Evolutionary conservation across 2,797 vertebrate genomes (phyloP), one percentile per base, ranked within the genome.

Genomic region (Synanceia verrucosa): DNA sequence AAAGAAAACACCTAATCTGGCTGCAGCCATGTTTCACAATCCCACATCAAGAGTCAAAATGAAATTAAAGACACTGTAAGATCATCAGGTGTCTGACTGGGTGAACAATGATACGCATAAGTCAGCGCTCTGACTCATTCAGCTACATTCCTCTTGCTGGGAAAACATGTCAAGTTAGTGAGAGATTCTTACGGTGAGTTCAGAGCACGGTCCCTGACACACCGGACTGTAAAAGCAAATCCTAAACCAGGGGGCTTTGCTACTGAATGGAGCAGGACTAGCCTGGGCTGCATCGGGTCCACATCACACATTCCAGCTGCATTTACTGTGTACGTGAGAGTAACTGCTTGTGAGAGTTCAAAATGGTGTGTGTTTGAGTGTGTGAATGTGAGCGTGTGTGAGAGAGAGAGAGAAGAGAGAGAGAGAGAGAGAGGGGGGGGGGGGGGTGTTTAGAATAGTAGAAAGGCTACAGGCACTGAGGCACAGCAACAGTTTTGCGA

Each of bases 271-370:
- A 78, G 77, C 72, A 44, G 86, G 81, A 84, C 84, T 55, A 85
- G 83, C 59, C 66, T 3, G 73, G 84, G 81, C 84, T 61, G 64
- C 77, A 68, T 64, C 68, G 51, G 76, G 76, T 80, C 75, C 82
- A 85, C 81, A 81, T 79, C 82, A 81, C 84, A 85, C 91, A 91
- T 92, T 92, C 87, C 89, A 85, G 76, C 53, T n/a, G 41, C 80
- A 64, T 80, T 89, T 81, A 84, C 48, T 64, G 65, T 69, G 82
- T 77, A 66, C 50, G 65, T 53, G 76, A 81, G 77, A 79, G 81
- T 46, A 23, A 66, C 69, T 61, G 71, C 55, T 8, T 70, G 53
- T 48, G 61, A 70, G 70, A 65, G 80, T 31, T 26, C 3, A 19
- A 72, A 56, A 55, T 18, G 9, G 16, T 26, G 8, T 16, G 7